Base-by-base conservation (phyloP, 2,888 invertebrate genomes). In the Parnassius glacialis region DNA sequence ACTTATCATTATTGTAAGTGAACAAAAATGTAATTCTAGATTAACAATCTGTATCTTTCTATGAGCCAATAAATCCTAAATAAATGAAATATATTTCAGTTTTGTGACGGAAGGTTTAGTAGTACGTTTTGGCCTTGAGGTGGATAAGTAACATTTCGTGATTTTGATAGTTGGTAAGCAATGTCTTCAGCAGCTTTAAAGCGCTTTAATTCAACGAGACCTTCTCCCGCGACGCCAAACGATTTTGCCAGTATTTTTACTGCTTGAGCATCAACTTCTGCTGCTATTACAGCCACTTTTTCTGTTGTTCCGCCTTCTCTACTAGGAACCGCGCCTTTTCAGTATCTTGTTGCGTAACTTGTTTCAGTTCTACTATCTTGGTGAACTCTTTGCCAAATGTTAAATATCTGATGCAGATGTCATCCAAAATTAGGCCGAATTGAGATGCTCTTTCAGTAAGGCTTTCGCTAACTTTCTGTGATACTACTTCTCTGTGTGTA, bases 111-210 rank as follows among this genome's bases (percentile, higher is more conserved):
- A 65, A 97, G 92, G 81, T 95, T 96, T 70, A 98, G 87, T 56
- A 98, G 92, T 62, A 97, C 94, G 83, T 95, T 95, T 85, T 97
- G 97, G 61, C 97, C 97, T 66, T 95, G 92, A 9, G 99, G 99
- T 74, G 99, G 93, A 88, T 99, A 99, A 44, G 97, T 94, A 66
- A 99, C 97, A 83, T 98, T 98, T 79, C 99, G 95, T 2, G 99
- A 97, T 83, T 97, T 95, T 16, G 98, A 95, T 79, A 99, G 93
- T 90, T 98, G 97, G 84, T 97, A 97, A 7, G 99, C 99, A 76
- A 99, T 99, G 79, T 99, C 99, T 93, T 99, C 99, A 0, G 99
- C 98, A 0, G 99, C 99, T 93, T 99, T 99, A 74, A 99, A 97
- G 92, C 99, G 96, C 85, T 99, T 93, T 69, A 99, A 93, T 83